Percentiles rank a stretch among this genome's conserved stretches.
phyloP scores from a whole-genome alignment of 2,113 vertebrate species.

The Trinectes maculatus region DNA sequence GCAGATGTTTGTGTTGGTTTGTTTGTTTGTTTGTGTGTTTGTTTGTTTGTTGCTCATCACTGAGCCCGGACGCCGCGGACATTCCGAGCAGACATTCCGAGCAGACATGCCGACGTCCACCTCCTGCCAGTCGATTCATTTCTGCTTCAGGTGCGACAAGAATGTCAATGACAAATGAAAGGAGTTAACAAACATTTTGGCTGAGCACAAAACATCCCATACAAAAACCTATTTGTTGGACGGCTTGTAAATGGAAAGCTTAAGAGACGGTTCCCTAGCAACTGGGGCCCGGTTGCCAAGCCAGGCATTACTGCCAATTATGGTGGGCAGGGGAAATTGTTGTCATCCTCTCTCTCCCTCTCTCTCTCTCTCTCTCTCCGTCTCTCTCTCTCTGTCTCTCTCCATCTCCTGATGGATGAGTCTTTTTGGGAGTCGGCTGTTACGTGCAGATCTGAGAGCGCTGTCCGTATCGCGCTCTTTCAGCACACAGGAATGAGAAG shows the following conservation, averaged over 20 bases:
- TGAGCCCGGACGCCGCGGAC: too few species aligned
- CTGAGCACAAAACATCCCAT: slow-evolving; percentile 64
- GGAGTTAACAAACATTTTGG: slow-evolving; percentile 63
- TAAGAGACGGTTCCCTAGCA: slow-evolving; percentile 77
- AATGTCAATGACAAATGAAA: slow-evolving; percentile 62
- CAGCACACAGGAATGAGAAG: slow-evolving; percentile 24
- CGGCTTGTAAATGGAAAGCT: slow-evolving; percentile 77
- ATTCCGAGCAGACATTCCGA: too few species aligned
- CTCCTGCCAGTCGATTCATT: neutral
- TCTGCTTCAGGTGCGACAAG: neutral
- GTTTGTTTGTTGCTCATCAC: too few species aligned
- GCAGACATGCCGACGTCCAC: too few species aligned
- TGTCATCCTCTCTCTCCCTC: slow-evolving; percentile 6
- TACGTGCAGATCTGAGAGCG: slow-evolving; percentile 35
- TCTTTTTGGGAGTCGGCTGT: slow-evolving; percentile 35
- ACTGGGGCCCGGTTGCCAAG: slow-evolving; percentile 65
- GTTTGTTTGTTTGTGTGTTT: too few species aligned
- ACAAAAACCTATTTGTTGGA: slow-evolving; percentile 72
- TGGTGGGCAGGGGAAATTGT: slow-evolving; percentile 55
- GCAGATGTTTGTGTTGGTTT: too few species aligned
- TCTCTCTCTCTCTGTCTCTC: slow-evolving; percentile 38
- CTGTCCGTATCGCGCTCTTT: slow-evolving; percentile 18
- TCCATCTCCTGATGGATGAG: too few species aligned
- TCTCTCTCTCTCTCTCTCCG: slow-evolving; percentile 16
- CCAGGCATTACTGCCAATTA: slow-evolving; percentile 76